phyloP scores from a whole-genome alignment of 2,113 vertebrate species.

The Pteropus alecto region DNA sequence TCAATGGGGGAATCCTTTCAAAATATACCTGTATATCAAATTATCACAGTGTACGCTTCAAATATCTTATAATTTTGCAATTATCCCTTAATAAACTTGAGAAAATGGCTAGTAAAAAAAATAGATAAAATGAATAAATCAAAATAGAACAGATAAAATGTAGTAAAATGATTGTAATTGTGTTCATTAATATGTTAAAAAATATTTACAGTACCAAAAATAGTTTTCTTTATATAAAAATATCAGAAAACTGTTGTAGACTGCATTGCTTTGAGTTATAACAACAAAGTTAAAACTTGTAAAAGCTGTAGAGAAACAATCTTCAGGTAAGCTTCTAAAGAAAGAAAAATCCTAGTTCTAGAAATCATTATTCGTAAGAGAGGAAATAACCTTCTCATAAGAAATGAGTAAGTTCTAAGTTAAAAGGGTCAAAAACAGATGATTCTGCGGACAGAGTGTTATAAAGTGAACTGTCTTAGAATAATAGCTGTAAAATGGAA shows the following conservation, averaged over 20 bases:
- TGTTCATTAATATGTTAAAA: background rate
- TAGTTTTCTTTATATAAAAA: background rate
- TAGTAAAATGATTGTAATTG: background rate
- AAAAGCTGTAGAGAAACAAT: background rate
- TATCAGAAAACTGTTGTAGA: background rate
- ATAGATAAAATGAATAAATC: background rate
- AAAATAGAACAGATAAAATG: background rate
- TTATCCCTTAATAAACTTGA: background rate
- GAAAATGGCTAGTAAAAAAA: background rate
- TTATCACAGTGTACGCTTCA: background rate
- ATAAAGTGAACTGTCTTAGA: background rate
- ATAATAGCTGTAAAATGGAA: background rate
- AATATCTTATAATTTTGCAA: background rate
- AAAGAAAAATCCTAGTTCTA: background rate
- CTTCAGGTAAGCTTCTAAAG: background rate
- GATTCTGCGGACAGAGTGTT: background rate
- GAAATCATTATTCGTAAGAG: background rate
- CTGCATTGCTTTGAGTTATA: background rate
- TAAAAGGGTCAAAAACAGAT: constrained; percentile 41
- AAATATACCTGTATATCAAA: background rate
- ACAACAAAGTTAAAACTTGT: background rate
- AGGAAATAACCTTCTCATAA: background rate
- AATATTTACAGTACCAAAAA: background rate
- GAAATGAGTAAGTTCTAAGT: constrained; percentile 25
- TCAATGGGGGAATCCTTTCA: background rate